These are phyloP conservation scores for Spodoptera littoralis DNA, from an alignment of 2,888 invertebrate genomes.

Conservation along the genomic window DNA sequence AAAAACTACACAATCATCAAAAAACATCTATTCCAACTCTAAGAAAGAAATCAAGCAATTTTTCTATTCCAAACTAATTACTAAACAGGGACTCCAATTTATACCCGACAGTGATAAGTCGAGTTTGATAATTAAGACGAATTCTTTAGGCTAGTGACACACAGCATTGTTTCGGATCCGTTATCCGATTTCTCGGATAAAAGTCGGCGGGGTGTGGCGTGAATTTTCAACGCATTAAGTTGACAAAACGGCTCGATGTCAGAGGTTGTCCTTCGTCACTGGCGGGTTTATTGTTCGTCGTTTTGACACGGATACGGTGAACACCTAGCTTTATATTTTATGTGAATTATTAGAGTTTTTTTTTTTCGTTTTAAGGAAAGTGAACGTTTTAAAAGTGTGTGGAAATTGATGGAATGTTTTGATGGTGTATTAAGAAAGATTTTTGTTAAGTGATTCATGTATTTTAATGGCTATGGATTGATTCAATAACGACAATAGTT, in stretches of 20 bases:
- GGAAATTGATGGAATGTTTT: too few species aligned
- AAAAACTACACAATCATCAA: background rate
- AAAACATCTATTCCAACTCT: slow-evolving; percentile 19
- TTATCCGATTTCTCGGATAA: slow-evolving; percentile 44
- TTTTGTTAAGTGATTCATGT: too few species aligned
- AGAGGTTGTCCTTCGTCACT: slow-evolving; percentile 58
- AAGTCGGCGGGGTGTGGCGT: slow-evolving; percentile 25
- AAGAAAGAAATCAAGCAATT: slow-evolving; percentile 31
- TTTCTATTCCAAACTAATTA: slow-evolving; percentile 50
- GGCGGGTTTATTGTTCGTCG: slow-evolving; percentile 56
- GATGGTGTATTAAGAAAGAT: too few species aligned
- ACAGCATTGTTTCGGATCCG: slow-evolving; percentile 50
- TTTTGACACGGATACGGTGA: slow-evolving; percentile 39
- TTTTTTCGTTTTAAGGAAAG: slow-evolving; percentile 15
- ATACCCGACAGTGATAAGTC: slow-evolving; percentile 70
- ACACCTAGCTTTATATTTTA: slow-evolving; percentile 43
- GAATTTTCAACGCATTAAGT: slow-evolving; percentile 64
- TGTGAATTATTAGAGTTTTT: slow-evolving; percentile 54
- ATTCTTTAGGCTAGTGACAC: slow-evolving; percentile 49
- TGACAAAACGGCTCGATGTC: slow-evolving; percentile 64
- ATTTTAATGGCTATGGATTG: too few species aligned
- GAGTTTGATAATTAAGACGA: slow-evolving; percentile 56
- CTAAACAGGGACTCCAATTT: slow-evolving; percentile 51
- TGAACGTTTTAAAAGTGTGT: too few species aligned
- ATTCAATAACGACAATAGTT: too few species aligned